A percentile compares a stretch with the other conserved stretches of the same genome.
phyloP scores from a whole-genome alignment of 2,797 vertebrate genomes.

The Channallabes apus region DNA sequence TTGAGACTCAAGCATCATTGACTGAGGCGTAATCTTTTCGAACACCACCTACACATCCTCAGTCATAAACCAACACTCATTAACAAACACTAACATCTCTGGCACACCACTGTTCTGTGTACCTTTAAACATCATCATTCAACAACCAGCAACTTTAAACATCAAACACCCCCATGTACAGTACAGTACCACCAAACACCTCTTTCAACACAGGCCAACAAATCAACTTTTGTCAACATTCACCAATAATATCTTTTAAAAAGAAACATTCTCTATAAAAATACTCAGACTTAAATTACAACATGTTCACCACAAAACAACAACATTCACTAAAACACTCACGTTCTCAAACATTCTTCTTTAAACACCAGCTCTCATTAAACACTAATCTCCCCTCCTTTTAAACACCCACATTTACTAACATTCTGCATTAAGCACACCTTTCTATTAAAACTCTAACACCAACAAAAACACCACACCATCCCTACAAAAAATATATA shows the following conservation, averaged over 20 bases:
- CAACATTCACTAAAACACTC: background rate
- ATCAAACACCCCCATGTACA: background rate
- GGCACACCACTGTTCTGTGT: background rate
- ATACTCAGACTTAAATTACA: too few species aligned
- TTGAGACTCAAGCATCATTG: background rate
- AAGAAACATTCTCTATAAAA: background rate
- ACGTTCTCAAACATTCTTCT: background rate
- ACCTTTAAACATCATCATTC: background rate
- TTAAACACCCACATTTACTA: too few species aligned
- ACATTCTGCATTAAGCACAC: too few species aligned
- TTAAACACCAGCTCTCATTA: background rate
- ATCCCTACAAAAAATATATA: too few species aligned
- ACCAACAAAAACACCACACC: too few species aligned
- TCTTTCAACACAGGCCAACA: background rate
- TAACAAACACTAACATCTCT: background rate
- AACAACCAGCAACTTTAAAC: background rate
- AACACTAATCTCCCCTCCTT: background rate
- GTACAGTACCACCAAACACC: background rate
- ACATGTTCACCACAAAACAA: background rate
- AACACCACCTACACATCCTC: background rate
- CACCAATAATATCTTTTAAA: background rate
- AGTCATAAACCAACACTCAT: background rate
- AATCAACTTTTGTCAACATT: background rate
- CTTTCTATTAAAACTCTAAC: too few species aligned
- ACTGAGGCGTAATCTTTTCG: background rate